A percentile compares a stretch with the other conserved stretches of the same genome.
Evolutionary conservation across 2,113 vertebrate species (phyloP).

Genomic region (Nerophis ophidion): DNA sequence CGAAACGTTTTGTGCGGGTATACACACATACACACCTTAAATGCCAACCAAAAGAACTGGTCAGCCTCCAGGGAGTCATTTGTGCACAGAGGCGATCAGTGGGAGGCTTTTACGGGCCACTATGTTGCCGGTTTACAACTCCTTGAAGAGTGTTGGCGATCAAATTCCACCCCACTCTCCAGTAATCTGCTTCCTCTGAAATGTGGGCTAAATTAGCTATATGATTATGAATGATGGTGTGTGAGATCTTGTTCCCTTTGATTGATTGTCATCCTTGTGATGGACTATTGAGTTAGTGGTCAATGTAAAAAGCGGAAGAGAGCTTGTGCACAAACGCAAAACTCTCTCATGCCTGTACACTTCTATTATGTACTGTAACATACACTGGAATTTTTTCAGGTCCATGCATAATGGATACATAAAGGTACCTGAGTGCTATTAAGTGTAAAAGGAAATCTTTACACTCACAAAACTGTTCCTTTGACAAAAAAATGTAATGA

Average conservation of each 20-base stretch:
- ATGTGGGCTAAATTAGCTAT: constrained; percentile 54
- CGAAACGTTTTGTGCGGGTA: constrained; percentile 39
- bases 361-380: constrained; percentile 21
- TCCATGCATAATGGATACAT: no score
- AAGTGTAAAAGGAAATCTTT: no score
- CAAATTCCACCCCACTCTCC: constrained; percentile 66
- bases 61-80: constrained; percentile 56
- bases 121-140: constrained; percentile 47
- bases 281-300: constrained; percentile 61
- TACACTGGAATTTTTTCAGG: constrained; percentile 18
- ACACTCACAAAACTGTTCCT: no score
- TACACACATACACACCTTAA: constrained; percentile 38
- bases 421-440: no score
- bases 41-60: constrained; percentile 43
- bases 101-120: constrained; percentile 59
- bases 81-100: constrained; percentile 36
- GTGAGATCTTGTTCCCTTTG: constrained; percentile 35
- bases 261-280: constrained; percentile 66
- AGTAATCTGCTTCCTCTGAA: constrained; percentile 51
- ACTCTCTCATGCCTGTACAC: constrained; percentile 18
- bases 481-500: no score
- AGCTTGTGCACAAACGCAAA: background rate
- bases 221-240: constrained; percentile 35
- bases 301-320: constrained; percentile 38
- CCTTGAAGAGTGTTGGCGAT: constrained; percentile 62